These are phyloP conservation scores for Polypedilum vanderplanki DNA, from an alignment of 1,140 invertebrate genomes.

Conservation along the genomic window DNA sequence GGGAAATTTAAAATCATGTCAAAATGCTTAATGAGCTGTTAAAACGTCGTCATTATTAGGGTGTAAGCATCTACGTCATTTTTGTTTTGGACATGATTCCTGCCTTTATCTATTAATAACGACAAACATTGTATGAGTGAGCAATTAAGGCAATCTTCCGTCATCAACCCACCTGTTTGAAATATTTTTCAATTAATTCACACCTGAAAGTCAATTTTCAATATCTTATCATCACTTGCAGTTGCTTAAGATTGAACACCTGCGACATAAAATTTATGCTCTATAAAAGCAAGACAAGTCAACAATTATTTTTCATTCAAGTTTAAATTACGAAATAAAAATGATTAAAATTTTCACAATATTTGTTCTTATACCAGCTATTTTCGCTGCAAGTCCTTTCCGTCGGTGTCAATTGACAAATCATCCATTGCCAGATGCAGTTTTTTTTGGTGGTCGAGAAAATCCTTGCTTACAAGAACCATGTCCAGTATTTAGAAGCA, in stretches of 20 bases:
- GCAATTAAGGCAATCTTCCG: no score
- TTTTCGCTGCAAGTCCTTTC: neutral
- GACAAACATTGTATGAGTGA: no score
- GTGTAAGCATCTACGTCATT: no score
- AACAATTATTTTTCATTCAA: neutral
- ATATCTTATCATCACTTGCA: neutral
- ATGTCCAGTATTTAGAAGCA: neutral
- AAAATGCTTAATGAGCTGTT: no score
- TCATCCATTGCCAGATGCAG: neutral
- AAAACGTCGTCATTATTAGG: no score
- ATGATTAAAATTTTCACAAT: neutral
- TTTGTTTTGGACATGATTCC: no score
- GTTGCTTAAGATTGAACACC: neutral
- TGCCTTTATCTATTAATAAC: no score
- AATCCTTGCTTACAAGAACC: neutral
- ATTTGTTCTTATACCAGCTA: neutral
- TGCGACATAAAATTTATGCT: neutral
- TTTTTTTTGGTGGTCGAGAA: neutral
- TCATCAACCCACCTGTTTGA: no score
- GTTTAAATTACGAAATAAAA: neutral
- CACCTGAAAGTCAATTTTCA: no score
- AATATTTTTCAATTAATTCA: no score
- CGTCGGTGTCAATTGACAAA: neutral
- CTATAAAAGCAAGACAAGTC: neutral
- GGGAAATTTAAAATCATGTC: no score